These are phyloP conservation scores for Monopis laevigella DNA, from an alignment of 2,888 invertebrate species.

Conservation along the genomic window DNA sequence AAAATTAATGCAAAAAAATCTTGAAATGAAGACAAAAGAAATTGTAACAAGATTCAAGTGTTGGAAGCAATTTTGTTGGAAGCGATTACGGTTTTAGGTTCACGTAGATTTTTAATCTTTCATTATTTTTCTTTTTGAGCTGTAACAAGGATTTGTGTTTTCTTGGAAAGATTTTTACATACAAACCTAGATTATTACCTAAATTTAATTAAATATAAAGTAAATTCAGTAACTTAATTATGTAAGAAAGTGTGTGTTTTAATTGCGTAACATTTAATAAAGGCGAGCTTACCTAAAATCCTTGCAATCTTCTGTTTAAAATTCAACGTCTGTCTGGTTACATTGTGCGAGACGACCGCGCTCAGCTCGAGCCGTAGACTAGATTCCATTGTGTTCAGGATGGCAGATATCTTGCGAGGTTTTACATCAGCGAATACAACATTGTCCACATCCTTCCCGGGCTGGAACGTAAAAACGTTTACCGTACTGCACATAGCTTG, in stretches of 20 bases:
- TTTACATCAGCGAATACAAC: slow-evolving; percentile 13
- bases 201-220: too few species aligned
- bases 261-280: too few species aligned
- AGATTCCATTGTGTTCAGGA: slow-evolving; percentile 31
- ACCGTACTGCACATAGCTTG: too few species aligned
- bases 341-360: slow-evolving; percentile 26
- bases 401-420: slow-evolving; percentile 24
- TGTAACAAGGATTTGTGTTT: too few species aligned
- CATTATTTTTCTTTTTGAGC: too few species aligned
- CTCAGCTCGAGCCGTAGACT: slow-evolving; percentile 31
- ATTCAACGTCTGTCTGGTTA: slow-evolving; percentile 19
- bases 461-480: slow-evolving; percentile 6
- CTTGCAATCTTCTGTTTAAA: slow-evolving; percentile 21
- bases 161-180: too few species aligned
- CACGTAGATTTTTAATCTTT: too few species aligned
- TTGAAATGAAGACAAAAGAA: neutral
- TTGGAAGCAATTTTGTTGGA: neutral
- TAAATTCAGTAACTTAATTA: too few species aligned
- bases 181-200: too few species aligned
- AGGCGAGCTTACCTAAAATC: slow-evolving; percentile 24
- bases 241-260: too few species aligned
- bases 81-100: too few species aligned
- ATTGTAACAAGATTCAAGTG: neutral
- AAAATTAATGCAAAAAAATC: slow-evolving; percentile 4
- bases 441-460: neutral